A percentile compares a stretch with the other conserved stretches of the same genome.
phyloP scores from a whole-genome alignment of 23 tunicate genomes.

The Aplidium turbinatum region DNA sequence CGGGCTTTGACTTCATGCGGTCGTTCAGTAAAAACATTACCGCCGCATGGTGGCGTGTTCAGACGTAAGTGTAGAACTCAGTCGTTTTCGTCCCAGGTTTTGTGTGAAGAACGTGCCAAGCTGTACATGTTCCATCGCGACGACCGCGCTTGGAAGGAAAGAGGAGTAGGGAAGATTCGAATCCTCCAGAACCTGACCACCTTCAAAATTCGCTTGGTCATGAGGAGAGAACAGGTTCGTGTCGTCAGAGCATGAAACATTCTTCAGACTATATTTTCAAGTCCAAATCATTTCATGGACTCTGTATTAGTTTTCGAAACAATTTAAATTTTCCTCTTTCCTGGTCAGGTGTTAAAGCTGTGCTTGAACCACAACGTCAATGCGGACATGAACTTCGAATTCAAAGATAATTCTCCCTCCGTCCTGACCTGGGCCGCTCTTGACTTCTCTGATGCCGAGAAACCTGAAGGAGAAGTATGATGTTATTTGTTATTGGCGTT shows the following conservation, averaged over 20 bases:
- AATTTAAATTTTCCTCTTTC: neutral
- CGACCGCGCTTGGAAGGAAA: constrained; percentile 81
- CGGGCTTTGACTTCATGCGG: no score
- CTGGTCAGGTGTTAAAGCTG: constrained; percentile 76
- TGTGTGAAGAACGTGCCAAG: constrained; percentile 65
- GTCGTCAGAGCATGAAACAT: neutral
- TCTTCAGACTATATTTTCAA: neutral
- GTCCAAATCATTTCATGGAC: no score
- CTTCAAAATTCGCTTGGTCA: constrained; percentile 72
- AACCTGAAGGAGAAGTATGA: constrained; percentile 64
- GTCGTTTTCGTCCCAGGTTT: constrained; percentile 38
- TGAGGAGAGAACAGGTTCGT: constrained; percentile 91
- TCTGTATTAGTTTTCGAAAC: no score
- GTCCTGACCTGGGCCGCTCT: constrained; percentile 59
- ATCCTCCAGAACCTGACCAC: constrained; percentile 50
- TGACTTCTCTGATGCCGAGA: constrained; percentile 78
- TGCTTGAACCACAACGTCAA: constrained; percentile 73
- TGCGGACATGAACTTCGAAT: constrained; percentile 26
- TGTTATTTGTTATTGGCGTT: neutral
- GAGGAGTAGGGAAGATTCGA: constrained; percentile 74
- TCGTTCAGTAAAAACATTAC: no score
- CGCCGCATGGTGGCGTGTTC: no score
- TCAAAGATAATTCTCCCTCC: constrained; percentile 32
- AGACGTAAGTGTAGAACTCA: no score
- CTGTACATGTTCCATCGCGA: constrained; percentile 57